phyloP scores from a whole-genome alignment of 2,797 vertebrate genomes.

The Mionectes olivaceus region DNA sequence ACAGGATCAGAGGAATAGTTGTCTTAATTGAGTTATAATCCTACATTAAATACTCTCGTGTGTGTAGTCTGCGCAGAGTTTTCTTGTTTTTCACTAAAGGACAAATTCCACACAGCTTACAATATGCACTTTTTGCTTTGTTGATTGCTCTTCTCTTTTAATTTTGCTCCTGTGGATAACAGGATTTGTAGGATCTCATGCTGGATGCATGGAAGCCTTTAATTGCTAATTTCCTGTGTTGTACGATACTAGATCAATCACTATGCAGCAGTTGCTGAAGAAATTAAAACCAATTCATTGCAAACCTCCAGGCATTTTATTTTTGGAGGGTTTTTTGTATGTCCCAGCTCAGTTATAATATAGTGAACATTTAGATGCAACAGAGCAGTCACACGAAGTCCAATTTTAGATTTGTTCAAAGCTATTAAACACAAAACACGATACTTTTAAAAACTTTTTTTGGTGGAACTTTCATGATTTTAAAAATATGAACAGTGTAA shows the following conservation, averaged over 20 bases:
- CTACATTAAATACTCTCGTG: background rate
- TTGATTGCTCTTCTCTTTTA: background rate
- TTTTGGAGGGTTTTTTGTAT: background rate
- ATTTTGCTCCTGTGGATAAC: constrained; percentile 18
- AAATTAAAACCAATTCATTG: background rate
- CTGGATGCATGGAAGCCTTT: background rate
- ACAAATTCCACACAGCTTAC: background rate
- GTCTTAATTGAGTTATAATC: constrained; percentile 49
- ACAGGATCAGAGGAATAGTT: constrained; percentile 36
- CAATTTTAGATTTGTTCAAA: background rate
- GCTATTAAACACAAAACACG: background rate
- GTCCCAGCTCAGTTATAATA: background rate
- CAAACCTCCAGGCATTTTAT: background rate
- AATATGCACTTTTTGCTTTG: background rate
- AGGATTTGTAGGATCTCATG: constrained; percentile 21
- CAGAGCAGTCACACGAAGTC: background rate
- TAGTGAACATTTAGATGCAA: background rate
- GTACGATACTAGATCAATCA: background rate
- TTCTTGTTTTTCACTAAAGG: constrained; percentile 18
- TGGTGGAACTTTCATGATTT: background rate
- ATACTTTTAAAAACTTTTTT: background rate
- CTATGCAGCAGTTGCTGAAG: background rate
- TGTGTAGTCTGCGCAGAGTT: background rate
- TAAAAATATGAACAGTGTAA: background rate
- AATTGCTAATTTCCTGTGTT: constrained; percentile 10